Evolutionary conservation across 2,113 vertebrate genomes (phyloP), one percentile per base, ranked within the genome.

Genomic region (Phrynosoma blainvillii): DNA sequence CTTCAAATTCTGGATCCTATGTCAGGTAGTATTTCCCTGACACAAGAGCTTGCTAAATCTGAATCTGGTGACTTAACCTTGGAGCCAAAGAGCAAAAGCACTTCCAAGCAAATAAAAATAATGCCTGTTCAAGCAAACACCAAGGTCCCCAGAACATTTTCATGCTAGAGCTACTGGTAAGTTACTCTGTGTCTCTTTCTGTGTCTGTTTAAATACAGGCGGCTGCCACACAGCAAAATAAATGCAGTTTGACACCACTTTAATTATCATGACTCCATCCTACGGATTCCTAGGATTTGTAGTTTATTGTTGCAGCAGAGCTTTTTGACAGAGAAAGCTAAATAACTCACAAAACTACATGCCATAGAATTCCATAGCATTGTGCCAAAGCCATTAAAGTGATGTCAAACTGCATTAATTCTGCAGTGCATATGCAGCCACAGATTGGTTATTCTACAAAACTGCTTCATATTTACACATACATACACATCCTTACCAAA

Each of bases 401-500:
- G 47, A 7, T 47, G 47, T 47, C 47, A 47, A 47, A 6, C 47
- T 47, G 7, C 47, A 47, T 47, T 47, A 47, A 47, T 47, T 47
- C 47, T 5, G 47, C 47, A 47, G 47, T 47, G 47, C 7, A 47
- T 5, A 47, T 47, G 47, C 47, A 47, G 47, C 56, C 56, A 59
- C 32, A 54, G 56, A 59, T 65, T 30, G 7, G 32, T 52, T 88
- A 76, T 47, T 3, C 3, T 20, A 13, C 8, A 82, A 23, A 65
- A 2, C 2, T 56, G 56, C 70, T 62, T 74, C 8, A 56, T 59
- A 65, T 93, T 89, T 47, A 47, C 59, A 62, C 97, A 36, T 18
- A 18, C 59, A 40, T 40, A 13, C 78, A 12, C 40, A 62, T 18
- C 21, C 25, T 97, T 95, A 98, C 97, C 97, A 92, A 98, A 97